Conservation (phyloP, 1,140 invertebrate species). For the Anastatus disparis region DNA sequence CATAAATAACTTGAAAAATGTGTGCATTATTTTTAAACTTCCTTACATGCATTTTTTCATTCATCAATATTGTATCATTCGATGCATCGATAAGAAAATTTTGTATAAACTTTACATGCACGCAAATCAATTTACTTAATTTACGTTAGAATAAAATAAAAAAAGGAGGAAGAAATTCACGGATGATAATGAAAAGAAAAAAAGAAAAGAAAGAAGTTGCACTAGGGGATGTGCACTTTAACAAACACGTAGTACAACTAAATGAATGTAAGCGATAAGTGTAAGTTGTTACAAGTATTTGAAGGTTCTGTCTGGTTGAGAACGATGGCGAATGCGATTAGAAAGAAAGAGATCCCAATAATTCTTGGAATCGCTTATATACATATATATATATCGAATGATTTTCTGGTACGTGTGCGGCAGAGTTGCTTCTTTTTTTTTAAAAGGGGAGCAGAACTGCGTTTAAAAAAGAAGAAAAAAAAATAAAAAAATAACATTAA, state of each 20-base stretch:
- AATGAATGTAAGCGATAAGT: slow-evolving; percentile 30
- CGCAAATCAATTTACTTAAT: too few relatives aligned
- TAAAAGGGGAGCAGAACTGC: slow-evolving; percentile 36
- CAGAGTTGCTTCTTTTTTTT: slow-evolving; percentile 3
- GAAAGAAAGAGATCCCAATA: slow-evolving; percentile 48
- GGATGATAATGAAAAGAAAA: too few relatives aligned
- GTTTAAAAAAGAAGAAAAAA: slow-evolving; percentile 40
- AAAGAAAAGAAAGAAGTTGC: background rate
- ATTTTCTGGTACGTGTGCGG: slow-evolving; percentile 7
- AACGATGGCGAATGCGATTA: slow-evolving; percentile 52
- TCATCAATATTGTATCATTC: too few relatives aligned
- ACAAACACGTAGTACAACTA: slow-evolving; percentile 32
- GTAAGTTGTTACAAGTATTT: slow-evolving; percentile 45
- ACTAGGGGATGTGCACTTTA: background rate
- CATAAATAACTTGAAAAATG: too few relatives aligned
- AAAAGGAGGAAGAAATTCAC: too few relatives aligned
- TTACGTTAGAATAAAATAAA: too few relatives aligned
- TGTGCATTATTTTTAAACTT: too few relatives aligned
- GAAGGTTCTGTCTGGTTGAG: slow-evolving; percentile 46
- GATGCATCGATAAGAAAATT: too few relatives aligned
- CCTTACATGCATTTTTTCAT: too few relatives aligned
- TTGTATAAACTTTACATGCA: too few relatives aligned
- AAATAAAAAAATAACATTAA: slow-evolving; percentile 38
- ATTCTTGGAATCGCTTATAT: slow-evolving; percentile 52
- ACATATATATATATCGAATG: slow-evolving; percentile 49